Percentiles rank a stretch among this genome's conserved stretches.
These are phyloP conservation scores for Equus quagga DNA, from an alignment of 2,113 vertebrate species.

Conservation along the genomic window DNA sequence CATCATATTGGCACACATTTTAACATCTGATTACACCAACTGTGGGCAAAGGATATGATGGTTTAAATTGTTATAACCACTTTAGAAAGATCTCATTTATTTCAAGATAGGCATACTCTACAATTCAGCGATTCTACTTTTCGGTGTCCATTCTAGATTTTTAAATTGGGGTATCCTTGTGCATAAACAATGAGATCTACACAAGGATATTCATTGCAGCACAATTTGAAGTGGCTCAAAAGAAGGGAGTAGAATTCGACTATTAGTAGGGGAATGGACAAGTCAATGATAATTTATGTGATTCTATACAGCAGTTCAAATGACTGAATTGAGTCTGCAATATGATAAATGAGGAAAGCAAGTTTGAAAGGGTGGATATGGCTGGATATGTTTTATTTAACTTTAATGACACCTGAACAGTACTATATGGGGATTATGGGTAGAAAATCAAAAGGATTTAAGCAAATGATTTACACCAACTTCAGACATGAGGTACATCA, in stretches of 20 bases:
- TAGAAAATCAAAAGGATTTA: background rate
- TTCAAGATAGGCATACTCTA: background rate
- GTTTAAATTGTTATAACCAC: conserved; percentile 40
- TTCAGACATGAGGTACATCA: background rate
- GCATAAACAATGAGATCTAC: background rate
- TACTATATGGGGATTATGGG: background rate
- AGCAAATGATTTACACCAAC: background rate
- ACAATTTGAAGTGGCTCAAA: background rate
- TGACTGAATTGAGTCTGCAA: background rate
- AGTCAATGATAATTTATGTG: background rate
- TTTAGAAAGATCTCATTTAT: conserved; percentile 61
- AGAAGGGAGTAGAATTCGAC: background rate
- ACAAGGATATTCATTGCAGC: background rate
- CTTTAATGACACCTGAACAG: background rate
- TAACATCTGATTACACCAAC: conserved; percentile 56
- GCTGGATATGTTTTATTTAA: background rate
- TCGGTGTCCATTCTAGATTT: background rate
- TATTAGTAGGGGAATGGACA: background rate
- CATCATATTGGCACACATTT: conserved; percentile 31
- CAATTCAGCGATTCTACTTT: background rate
- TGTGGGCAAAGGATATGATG: background rate
- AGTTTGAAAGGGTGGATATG: background rate
- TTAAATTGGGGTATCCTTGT: background rate
- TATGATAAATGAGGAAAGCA: background rate
- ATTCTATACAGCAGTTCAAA: background rate